Percentiles rank a stretch among this genome's conserved stretches.
These are phyloP conservation scores for Pseudorhiza aurosa DNA, from an alignment of 30 jellyfish, hydroid and myxozoan genomes.

Conservation along the genomic window DNA sequence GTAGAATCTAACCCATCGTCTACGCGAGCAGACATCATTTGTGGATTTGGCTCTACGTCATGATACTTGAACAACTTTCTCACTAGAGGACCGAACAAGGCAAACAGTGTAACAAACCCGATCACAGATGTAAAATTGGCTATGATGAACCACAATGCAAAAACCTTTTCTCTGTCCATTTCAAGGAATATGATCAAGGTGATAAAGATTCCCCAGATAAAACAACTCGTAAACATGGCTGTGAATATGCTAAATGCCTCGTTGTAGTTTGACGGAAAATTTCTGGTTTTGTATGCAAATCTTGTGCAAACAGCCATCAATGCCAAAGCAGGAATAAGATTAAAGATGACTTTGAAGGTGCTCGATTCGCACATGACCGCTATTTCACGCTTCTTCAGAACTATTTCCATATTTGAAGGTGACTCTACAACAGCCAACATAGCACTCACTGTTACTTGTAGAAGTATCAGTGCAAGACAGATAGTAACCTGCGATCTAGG, in stretches of 20 bases:
- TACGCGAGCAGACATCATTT: conserved; percentile 15
- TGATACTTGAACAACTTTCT: conserved; percentile 32
- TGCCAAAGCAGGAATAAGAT: conserved; percentile 73
- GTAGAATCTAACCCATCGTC: neutral
- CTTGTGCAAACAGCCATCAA: conserved; percentile 88
- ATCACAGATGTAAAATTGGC: conserved; percentile 54
- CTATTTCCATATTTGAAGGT: conserved; percentile 65
- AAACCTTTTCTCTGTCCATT: conserved; percentile 39
- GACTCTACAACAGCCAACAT: conserved; percentile 90
- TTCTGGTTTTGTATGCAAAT: conserved; percentile 93
- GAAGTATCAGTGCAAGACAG: conserved; percentile 64
- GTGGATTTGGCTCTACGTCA: conserved; percentile 25
- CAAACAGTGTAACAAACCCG: conserved; percentile 80
- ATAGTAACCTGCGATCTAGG: conserved; percentile 87
- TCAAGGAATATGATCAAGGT: conserved; percentile 40
- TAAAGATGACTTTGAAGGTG: conserved; percentile 63
- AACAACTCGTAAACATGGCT: conserved; percentile 92
- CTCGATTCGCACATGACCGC: conserved; percentile 65
- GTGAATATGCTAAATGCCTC: conserved; percentile 89
- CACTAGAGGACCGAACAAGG: conserved; percentile 84
- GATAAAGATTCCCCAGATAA: conserved; percentile 76
- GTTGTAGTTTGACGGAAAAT: conserved; percentile 88
- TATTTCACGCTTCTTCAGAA: conserved; percentile 38
- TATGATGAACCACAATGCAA: conserved; percentile 40
- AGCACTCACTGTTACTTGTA: conserved; percentile 76